Conservation (phyloP, 2,888 invertebrate genomes). For the Netelia virgata region DNA sequence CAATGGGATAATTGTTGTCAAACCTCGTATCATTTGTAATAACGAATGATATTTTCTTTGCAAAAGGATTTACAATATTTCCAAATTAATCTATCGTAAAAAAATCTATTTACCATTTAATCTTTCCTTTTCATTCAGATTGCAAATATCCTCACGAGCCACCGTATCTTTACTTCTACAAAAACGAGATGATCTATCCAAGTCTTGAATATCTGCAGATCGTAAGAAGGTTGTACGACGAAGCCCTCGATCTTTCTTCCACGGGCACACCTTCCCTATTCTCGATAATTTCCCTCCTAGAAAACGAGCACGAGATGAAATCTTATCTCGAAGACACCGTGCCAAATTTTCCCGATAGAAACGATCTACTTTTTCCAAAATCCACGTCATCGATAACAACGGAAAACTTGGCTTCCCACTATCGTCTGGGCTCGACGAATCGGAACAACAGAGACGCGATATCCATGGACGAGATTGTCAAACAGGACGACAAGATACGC, state of each 20-base stretch:
- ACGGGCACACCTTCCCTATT: constrained; percentile 91
- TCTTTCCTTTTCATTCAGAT: constrained; percentile 71
- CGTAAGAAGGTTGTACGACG: constrained; percentile 88
- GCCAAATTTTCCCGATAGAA: constrained; percentile 88
- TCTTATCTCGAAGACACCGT: constrained; percentile 87
- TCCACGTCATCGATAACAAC: constrained; percentile 76
- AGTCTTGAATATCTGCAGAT: constrained; percentile 89
- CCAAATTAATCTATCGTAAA: neutral
- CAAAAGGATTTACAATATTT: too few species aligned
- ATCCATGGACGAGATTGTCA: constrained; percentile 85
- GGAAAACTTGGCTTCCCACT: constrained; percentile 87
- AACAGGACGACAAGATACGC: constrained; percentile 88
- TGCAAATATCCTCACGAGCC: constrained; percentile 91
- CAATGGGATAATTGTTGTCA: too few species aligned
- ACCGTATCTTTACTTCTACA: constrained; percentile 89
- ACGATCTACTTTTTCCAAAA: constrained; percentile 84
- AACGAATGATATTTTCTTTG: too few species aligned
- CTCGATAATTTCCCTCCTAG: constrained; percentile 89
- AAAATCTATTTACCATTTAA: constrained; percentile 7
- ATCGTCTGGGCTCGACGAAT: constrained; percentile 88
- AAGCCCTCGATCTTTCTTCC: constrained; percentile 88
- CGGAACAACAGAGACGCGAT: constrained; percentile 85
- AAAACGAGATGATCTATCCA: constrained; percentile 86
- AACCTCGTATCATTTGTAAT: too few species aligned
- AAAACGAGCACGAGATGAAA: constrained; percentile 89